Conservation (phyloP, 2,797 vertebrate genomes). For the Pempheris klunzingeri region DNA sequence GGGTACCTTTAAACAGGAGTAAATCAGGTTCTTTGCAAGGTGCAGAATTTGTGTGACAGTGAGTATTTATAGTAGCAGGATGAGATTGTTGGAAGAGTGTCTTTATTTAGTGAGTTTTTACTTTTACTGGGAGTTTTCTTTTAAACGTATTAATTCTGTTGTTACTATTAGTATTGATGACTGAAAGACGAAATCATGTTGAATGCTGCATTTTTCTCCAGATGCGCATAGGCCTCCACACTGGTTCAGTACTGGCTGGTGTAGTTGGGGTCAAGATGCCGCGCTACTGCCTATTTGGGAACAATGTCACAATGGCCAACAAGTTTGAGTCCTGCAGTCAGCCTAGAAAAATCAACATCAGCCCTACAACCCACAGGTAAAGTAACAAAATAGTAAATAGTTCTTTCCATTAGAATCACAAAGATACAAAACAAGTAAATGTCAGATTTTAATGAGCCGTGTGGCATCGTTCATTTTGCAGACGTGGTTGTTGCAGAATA, state of each 20-base stretch:
- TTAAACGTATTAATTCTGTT: too few species aligned
- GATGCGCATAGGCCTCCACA: slow-evolving; percentile 98
- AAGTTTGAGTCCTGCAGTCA: slow-evolving; percentile 98
- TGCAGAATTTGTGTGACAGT: background rate
- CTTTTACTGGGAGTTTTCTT: too few species aligned
- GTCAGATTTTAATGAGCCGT: slow-evolving; percentile 14
- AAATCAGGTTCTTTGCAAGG: too few species aligned
- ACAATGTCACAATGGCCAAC: slow-evolving; percentile 98
- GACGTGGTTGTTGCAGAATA: slow-evolving; percentile 22
- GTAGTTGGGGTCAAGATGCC: slow-evolving; percentile 99
- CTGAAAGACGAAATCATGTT: slow-evolving; percentile 2
- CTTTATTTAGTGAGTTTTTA: too few species aligned
- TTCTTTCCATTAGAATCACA: background rate
- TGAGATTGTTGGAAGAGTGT: background rate
- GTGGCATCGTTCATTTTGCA: slow-evolving; percentile 25
- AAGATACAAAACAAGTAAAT: slow-evolving; percentile 8
- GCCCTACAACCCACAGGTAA: slow-evolving; percentile 97
- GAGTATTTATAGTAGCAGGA: background rate
- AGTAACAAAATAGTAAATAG: background rate
- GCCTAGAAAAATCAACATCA: slow-evolving; percentile 95
- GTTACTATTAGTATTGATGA: too few species aligned
- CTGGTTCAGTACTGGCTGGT: slow-evolving; percentile 96
- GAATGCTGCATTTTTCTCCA: slow-evolving; percentile 70
- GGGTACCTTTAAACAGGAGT: background rate
- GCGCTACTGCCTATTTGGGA: slow-evolving; percentile 99